Evolutionary conservation across 30 jellyfish, hydroid and myxozoan genomes (phyloP), one percentile per base, ranked within the genome.

Genomic region (Aurelia sp.): DNA sequence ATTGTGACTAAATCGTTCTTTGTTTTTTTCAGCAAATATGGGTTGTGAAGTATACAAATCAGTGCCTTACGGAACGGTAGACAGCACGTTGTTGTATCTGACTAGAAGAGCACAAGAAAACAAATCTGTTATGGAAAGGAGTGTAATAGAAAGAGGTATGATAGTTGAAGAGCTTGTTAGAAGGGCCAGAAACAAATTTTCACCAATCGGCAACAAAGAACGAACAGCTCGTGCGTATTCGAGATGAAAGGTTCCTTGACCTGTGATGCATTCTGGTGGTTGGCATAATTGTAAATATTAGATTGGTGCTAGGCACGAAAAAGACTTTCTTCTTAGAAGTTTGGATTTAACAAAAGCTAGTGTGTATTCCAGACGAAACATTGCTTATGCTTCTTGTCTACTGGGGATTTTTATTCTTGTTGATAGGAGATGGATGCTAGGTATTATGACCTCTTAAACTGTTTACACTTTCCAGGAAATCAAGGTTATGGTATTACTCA

Each of bases 81-180:
- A 90, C 76, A 91, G 92, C 63, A 96, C 99, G 17, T 38, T 96
- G 91, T 84, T 96, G 59, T 96, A 96, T 81, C 85, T 96, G 47
- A 64, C 94, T 2, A 82, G 99, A 21, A 79, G 99, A 40, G 98
- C 98, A 22, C 97, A 86, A 38, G 99, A 96, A 70, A 96, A 96
- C 75, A 80, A 89, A 82, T 85, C 99, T 17, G 99, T 90, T 2
- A 50, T 87, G 78, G 85, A 74, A 60, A 78, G 99, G 21, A 78
- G 91, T 13, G 53, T 3, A 4, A 38, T 78, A 40, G 99, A 96
- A 84, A 66, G 88, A 17, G 60, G 76, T 33, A 19, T 96, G 22
- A 80, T 90, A 9, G 22, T 30, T 47, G 70, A 69, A 22, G 99
- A 90, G 62, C 89, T 96, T 31, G 6, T 68, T 35, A 63, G 31